Base-by-base conservation (phyloP, 2,888 invertebrate species). In the Agrotis ipsilon region DNA sequence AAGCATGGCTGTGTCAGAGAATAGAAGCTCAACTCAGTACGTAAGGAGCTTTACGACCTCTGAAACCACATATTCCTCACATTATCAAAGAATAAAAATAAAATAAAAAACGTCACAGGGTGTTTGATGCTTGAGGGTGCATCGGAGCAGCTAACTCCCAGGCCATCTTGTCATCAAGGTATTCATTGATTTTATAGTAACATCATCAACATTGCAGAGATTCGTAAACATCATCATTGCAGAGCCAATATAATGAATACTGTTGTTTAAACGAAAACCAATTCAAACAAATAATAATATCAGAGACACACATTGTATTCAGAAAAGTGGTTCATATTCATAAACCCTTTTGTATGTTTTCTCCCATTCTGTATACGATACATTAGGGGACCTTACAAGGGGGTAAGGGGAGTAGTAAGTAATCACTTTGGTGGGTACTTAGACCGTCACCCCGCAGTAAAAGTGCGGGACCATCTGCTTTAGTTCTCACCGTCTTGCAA, bases 341-440 rank as follows among this genome's bases (percentile, higher is more conserved):
- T 48, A 16, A 7, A 79, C 45, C 16, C 43, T 16, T 62, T 58
- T 73, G 51, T 74, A 63, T 57, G 66, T 75, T 80, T 64, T 65
- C 54, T 75, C 60, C 57, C 58, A 55, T 80, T 72, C 49, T 80
- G 80, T 63, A 73, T 63, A 45, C 49, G 51, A 75, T 75, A 75
- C 49, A 80, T 75, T 72, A 78, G 46, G 16, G 18, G 45, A 16
- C 51, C 57, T 51, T 59, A 45, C 32, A 45, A 32, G 49, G 48
- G 81, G 54, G 59, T 51, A 49, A 9, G 51, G 45, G 48, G 51
- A 46, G 46, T 63, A n/a, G 54, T 78, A 79, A 65, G 60, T 79
- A 51, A 72, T 79, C 61, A 60, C 68, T 67, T 75, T n/a, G 43
- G 21, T 55, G 13, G 46, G 18, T 79, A 61, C 58, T 58, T 32